A percentile compares a stretch with the other conserved stretches of the same genome.
Conservation (phyloP, 2,113 vertebrate species). For the Alosa alosa region DNA sequence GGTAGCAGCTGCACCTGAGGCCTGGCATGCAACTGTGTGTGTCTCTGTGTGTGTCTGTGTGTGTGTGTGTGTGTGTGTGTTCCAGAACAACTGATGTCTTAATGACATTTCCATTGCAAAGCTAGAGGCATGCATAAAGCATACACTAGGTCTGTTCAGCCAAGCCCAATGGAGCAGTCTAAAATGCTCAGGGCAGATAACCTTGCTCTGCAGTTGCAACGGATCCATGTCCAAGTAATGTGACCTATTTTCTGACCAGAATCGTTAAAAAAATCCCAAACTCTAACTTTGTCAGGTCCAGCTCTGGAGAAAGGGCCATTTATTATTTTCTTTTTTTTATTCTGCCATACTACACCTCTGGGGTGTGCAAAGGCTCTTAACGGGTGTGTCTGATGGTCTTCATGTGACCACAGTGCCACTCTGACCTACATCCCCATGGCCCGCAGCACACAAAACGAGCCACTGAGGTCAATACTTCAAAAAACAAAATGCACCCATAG, state of each 20-base stretch:
- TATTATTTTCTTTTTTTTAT: not conserved
- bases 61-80: conserved; percentile 21
- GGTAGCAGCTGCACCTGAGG: conserved; percentile 71
- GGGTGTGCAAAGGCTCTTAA: too few species aligned
- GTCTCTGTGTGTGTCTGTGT: conserved; percentile 7
- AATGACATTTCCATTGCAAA: not conserved
- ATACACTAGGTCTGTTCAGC: not conserved
- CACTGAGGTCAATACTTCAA: not conserved
- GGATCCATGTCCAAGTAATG: too few species aligned
- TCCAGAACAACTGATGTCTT: not conserved
- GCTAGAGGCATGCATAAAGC: not conserved
- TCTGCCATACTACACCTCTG: not conserved
- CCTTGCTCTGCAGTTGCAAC: too few species aligned
- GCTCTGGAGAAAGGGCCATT: not conserved
- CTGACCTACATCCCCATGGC: not conserved
- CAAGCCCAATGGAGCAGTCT: not conserved
- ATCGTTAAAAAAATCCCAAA: not conserved
- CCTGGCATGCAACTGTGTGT: not conserved
- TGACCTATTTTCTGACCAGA: not conserved
- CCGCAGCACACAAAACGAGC: not conserved
- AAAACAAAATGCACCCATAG: not conserved
- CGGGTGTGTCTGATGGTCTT: not conserved
- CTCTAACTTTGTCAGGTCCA: not conserved
- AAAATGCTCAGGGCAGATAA: too few species aligned
- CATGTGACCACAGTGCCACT: not conserved